These are phyloP conservation scores for Automeris io DNA, from an alignment of 2,888 invertebrate species.

Conservation along the genomic window DNA sequence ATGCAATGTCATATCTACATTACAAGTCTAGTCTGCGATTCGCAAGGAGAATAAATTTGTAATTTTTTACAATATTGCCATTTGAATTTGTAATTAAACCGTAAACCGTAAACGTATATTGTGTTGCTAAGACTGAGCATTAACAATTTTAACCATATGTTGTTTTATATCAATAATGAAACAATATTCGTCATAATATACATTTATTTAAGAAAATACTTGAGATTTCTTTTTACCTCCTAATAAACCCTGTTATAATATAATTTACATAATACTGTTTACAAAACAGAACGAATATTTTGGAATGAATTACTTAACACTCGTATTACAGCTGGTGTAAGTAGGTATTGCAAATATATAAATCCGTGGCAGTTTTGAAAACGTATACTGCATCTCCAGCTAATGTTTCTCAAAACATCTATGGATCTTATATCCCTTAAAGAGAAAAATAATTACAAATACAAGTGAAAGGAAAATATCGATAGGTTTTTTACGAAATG, in stretches of 20 bases:
- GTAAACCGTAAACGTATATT: constrained; percentile 15
- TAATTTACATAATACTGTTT: constrained; percentile 1
- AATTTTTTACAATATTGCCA: neutral
- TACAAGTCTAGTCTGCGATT: constrained; percentile 6
- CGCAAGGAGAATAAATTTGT: neutral
- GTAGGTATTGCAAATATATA: neutral
- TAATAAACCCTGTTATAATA: neutral
- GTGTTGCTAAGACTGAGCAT: constrained; percentile 50
- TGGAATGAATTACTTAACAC: neutral
- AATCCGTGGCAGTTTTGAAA: no score
- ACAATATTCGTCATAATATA: neutral
- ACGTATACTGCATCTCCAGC: no score
- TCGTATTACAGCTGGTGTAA: neutral
- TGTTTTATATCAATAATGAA: neutral
- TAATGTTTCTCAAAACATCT: no score
- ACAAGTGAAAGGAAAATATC: no score
- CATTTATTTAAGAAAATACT: constrained; percentile 1
- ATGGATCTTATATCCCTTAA: no score
- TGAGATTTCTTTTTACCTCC: constrained; percentile 7
- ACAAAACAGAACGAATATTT: neutral
- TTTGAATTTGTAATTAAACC: constrained; percentile 8
- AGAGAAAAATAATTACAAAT: no score
- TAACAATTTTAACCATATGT: constrained; percentile 9
- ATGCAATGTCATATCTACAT: constrained; percentile 1
- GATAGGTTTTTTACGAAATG: no score